phyloP scores from a whole-genome alignment of 1,140 invertebrate species.

The Amyelois transitella region DNA sequence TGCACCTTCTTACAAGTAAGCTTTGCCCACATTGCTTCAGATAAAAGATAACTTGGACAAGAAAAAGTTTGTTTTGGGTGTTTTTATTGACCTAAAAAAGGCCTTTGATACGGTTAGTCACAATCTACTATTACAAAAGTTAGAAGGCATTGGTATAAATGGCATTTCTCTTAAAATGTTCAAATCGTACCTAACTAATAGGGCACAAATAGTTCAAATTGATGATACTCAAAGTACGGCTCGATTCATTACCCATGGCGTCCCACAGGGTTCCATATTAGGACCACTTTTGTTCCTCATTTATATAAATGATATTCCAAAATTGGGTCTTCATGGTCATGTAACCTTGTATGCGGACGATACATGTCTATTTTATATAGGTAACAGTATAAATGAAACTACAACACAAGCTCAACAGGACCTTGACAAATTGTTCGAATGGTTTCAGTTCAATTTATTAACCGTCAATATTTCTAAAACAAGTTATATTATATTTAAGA shows the following conservation, averaged over 20 bases:
- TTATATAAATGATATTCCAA: not conserved
- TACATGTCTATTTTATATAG: not conserved
- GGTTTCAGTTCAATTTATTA: too few relatives aligned
- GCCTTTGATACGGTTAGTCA: too few relatives aligned
- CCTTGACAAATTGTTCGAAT: not conserved
- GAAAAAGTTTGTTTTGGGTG: slow-evolving; percentile 5
- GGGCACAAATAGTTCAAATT: not conserved
- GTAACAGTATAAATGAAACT: not conserved
- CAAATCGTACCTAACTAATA: not conserved
- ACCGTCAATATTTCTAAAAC: too few relatives aligned
- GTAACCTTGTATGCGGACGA: not conserved
- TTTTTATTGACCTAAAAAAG: too few relatives aligned
- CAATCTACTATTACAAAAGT: not conserved
- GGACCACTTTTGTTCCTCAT: not conserved
- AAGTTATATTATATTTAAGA: too few relatives aligned
- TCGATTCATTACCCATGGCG: not conserved
- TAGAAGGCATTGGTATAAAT: not conserved
- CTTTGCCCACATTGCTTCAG: too few relatives aligned
- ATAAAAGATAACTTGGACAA: slow-evolving; percentile 11
- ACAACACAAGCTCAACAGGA: not conserved
- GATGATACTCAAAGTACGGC: not conserved
- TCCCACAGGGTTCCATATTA: not conserved
- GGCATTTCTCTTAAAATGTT: not conserved
- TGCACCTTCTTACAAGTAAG: too few relatives aligned
- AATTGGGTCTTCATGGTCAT: not conserved